Conservation (phyloP, 2,797 vertebrate species). For the Rhabdophis nuchalis region DNA sequence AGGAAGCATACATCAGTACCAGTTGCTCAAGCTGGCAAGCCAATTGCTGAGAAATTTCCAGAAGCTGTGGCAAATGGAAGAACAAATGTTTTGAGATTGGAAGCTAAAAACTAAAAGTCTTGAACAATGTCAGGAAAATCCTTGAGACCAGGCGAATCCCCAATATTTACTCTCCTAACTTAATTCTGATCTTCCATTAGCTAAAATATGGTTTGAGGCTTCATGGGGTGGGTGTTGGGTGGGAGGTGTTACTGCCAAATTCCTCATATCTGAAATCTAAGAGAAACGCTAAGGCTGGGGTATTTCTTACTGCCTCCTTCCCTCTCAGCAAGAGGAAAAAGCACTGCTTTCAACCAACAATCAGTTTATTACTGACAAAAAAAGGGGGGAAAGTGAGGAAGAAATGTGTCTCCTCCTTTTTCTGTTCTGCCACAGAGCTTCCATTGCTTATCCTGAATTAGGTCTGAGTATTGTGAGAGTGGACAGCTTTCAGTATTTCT, state of each 20-base stretch:
- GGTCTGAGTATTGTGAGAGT: neutral
- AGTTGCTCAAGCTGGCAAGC: conserved; percentile 77
- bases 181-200: neutral
- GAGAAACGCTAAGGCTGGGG: neutral
- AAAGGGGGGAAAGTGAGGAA: neutral
- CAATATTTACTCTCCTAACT: neutral
- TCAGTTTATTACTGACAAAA: neutral
- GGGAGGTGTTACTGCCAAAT: neutral
- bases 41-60: conserved; percentile 80
- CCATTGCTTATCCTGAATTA: neutral
- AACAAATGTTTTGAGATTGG: neutral
- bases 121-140: neutral
- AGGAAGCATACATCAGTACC: conserved; percentile 71
- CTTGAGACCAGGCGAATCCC: neutral
- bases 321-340: neutral
- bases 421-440: neutral
- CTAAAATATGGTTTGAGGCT: neutral
- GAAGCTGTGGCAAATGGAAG: conserved; percentile 62
- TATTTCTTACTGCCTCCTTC: neutral
- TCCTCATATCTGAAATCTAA: neutral
- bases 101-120: neutral
- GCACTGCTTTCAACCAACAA: neutral
- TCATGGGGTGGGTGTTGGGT: neutral
- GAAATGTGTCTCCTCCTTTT: no score
- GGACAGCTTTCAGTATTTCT: neutral